Evolutionary conservation across 1,140 invertebrate genomes (phyloP), one percentile per base, ranked within the genome.

Genomic region (Gerris buenoi): DNA sequence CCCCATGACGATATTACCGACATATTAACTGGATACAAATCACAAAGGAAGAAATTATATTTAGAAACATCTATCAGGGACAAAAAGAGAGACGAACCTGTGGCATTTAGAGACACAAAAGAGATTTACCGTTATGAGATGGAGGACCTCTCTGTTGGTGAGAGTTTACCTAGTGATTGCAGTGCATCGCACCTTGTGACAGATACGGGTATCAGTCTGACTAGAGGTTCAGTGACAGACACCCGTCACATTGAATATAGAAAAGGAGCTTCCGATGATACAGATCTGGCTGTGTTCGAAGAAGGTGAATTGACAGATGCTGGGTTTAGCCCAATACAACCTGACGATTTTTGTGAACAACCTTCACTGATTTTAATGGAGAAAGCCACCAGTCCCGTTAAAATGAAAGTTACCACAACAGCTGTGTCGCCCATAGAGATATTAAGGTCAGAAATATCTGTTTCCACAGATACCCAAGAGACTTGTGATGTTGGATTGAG

Each of bases 221-320:
- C 80, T 5, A 68, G 78, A 71, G 78, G 77, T 23, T 79, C 78
- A 58, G 72, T 73, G 27, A 78, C 79, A 27, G 80, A 81, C 65
- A 26, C 58, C 23, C 5, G 18, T 5, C 58, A 60, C 23, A 22
- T 22, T 60, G 58, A 68, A 70, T 68, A 67, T 64, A 67, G 67
- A 46, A 68, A 68, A 60, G 64, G 79, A 33, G 77, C 80, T 67
- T 77, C 79, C 15, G 82, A 82, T 72, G 80, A 77, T 66, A 74
- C 75, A 28, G 74, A 77, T 25, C 77, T 79, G 64, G 75, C 75
- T 10, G 78, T 80, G 69, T 71, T 73, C 25, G 79, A 80, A 74
- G 80, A 82, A 70, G 73, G 73, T 22, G 80, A 82, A 74, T 73
- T 80, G 25, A 81, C 81, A 15, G 81, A 83, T 74, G 80, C 80